phyloP scores from a whole-genome alignment of 2,797 vertebrate species.

The Trachurus trachurus region DNA sequence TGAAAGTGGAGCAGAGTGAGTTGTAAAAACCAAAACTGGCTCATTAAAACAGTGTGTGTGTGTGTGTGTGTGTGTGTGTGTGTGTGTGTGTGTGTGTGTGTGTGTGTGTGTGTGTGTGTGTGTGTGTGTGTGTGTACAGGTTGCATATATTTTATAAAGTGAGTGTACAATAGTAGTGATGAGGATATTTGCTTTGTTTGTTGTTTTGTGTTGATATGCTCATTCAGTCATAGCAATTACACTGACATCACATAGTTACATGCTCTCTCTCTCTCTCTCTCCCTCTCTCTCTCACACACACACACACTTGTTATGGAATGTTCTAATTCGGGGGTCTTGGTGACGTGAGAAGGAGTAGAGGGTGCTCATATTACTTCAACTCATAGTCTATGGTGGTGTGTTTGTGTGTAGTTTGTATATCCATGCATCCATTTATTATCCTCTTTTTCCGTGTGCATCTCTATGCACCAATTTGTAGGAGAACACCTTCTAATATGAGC shows the following conservation, averaged over 20 bases:
- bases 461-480: not conserved
- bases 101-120: not conserved
- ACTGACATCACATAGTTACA: too few species aligned
- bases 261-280: too few species aligned
- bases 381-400: not conserved
- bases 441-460: not conserved
- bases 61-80: not conserved
- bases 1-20: constrained; percentile 7
- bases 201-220: not conserved
- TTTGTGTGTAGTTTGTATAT: not conserved
- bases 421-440: not conserved
- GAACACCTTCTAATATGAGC: not conserved
- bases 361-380: constrained; percentile 47
- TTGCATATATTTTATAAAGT: not conserved
- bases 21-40: not conserved
- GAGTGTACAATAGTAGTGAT: not conserved
- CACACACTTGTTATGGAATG: not conserved
- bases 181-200: not conserved
- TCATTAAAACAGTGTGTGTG: not conserved
- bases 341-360: constrained; percentile 17
- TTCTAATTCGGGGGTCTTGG: constrained; percentile 33
- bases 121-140: not conserved
- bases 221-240: not conserved
- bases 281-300: too few species aligned
- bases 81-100: not conserved